A percentile compares a stretch with the other conserved stretches of the same genome.
Conservation (phyloP, 2,888 invertebrate genomes). For the Xestia c-nigrum region DNA sequence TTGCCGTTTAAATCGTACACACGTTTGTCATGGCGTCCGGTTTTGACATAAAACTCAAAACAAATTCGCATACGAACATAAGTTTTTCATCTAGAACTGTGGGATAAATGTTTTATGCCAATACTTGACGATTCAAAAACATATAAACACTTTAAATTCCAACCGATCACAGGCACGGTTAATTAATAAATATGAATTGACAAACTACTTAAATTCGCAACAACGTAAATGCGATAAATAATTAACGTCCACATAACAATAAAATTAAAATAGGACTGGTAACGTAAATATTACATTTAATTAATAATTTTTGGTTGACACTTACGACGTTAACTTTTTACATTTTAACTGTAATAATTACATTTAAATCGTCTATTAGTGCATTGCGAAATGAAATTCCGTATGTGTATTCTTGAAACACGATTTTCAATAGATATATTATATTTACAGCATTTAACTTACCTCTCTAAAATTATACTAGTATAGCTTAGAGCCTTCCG, state of each 20-base stretch:
- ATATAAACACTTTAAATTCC: background rate
- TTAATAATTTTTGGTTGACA: slow-evolving; percentile 57
- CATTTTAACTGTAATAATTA: slow-evolving; percentile 54
- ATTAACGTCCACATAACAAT: slow-evolving; percentile 13
- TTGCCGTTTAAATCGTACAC: background rate
- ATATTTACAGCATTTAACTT: slow-evolving; percentile 51
- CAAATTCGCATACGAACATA: background rate
- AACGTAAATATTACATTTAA: slow-evolving; percentile 34
- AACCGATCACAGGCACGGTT: slow-evolving; percentile 4
- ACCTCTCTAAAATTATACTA: slow-evolving; percentile 47
- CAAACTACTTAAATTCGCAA: slow-evolving; percentile 25
- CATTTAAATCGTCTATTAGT: slow-evolving; percentile 60
- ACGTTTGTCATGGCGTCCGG: background rate
- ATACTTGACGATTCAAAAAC: background rate
- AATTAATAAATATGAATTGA: slow-evolving; percentile 37
- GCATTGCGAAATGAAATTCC: slow-evolving; percentile 61
- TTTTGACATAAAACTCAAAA: background rate
- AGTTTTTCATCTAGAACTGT: background rate
- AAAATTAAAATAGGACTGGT: slow-evolving; percentile 53
- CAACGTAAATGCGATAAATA: slow-evolving; percentile 26
- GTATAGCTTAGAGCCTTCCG: slow-evolving; percentile 73
- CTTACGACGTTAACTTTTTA: slow-evolving; percentile 58
- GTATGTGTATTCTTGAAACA: slow-evolving; percentile 56
- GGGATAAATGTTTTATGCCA: background rate
- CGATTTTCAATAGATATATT: slow-evolving; percentile 36